Evolutionary conservation across 2,888 invertebrate species (phyloP), one percentile per base, ranked within the genome.

Genomic region (Aproaerema taeniolella): DNA sequence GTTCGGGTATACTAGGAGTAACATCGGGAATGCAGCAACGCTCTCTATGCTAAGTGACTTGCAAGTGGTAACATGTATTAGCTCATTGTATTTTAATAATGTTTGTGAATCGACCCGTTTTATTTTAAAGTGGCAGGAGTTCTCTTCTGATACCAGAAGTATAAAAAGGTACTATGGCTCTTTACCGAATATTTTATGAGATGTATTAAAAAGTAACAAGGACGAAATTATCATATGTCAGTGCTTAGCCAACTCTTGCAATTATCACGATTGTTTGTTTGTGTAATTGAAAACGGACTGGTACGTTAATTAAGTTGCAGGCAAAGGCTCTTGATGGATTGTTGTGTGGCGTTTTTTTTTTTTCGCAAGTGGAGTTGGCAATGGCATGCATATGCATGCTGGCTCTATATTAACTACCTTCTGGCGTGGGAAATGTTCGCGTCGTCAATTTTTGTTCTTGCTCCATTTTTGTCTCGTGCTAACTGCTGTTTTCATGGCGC

Each of bases 351-450:
- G 56, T 63, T 69, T 67, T 71, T 72, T 73, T n/a, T 70, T 70
- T 58, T 63, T 47, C 59, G 61, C 61, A 5, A 4, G 51, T 53
- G 46, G 63, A 50, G 53, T 38, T 51, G 58, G 65, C n/a, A 58
- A 67, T 69, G 69, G 72, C 70, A 72, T 74, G 72, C 57, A 77
- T 81, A 72, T 78, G 74, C 80, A 80, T 79, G 68, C 77, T 73
- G 67, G 61, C 59, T 67, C 67, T n/a, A 73, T 73, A 77, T 66
- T 67, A 66, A 70, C 71, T 71, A 71, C 67, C 58, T 61, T 60
- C 66, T 65, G 67, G 50, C 56, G 77, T 81, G 77, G 72, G 77
- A 76, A 75, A 67, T 35, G 35, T 67, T 57, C 52, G 61, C 67
- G 59, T 72, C 60, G 59, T 67, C 58, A 64, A 59, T 61, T 53